A percentile compares a stretch with the other conserved stretches of the same genome.
These are phyloP conservation scores for Drosophila carrolli DNA, from an alignment of 1,140 invertebrate species.

Conservation along the genomic window DNA sequence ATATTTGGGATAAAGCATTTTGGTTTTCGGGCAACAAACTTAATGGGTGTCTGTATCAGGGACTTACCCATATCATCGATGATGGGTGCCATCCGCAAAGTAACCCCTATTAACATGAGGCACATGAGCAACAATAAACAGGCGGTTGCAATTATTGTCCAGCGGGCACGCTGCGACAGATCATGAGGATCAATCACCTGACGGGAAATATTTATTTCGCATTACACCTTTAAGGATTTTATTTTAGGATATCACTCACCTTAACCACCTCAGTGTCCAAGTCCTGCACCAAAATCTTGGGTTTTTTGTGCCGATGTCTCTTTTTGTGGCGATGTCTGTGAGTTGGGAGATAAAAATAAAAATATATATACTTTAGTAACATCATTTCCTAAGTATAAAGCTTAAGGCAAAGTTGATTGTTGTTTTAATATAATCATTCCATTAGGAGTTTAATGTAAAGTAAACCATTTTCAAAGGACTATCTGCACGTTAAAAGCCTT, in stretches of 20 bases:
- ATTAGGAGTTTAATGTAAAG: no score
- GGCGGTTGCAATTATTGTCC: slow-evolving; percentile 95
- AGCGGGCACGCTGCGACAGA: slow-evolving; percentile 91
- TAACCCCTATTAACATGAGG: slow-evolving; percentile 94
- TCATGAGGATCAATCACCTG: slow-evolving; percentile 90
- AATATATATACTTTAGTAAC: no score
- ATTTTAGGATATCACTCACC: slow-evolving; percentile 27
- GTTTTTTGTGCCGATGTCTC: slow-evolving; percentile 84
- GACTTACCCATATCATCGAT: slow-evolving; percentile 96
- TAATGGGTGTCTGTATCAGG: neutral
- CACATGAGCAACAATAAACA: slow-evolving; percentile 94
- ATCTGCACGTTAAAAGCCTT: neutral
- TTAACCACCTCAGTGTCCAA: slow-evolving; percentile 83
- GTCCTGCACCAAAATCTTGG: slow-evolving; percentile 84
- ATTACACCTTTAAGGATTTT: neutral
- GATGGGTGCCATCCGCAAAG: slow-evolving; percentile 94
- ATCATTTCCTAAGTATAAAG: no score
- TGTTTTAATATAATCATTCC: no score
- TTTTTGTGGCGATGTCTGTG: slow-evolving; percentile 81
- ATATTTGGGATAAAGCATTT: slow-evolving; percentile 29
- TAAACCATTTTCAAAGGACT: no score
- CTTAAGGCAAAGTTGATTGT: no score
- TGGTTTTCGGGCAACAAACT: slow-evolving; percentile 8
- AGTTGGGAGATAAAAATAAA: no score
- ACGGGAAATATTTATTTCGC: neutral